phyloP scores from a whole-genome alignment of 2,113 vertebrate genomes.

The Herpetotheres cachinnans region DNA sequence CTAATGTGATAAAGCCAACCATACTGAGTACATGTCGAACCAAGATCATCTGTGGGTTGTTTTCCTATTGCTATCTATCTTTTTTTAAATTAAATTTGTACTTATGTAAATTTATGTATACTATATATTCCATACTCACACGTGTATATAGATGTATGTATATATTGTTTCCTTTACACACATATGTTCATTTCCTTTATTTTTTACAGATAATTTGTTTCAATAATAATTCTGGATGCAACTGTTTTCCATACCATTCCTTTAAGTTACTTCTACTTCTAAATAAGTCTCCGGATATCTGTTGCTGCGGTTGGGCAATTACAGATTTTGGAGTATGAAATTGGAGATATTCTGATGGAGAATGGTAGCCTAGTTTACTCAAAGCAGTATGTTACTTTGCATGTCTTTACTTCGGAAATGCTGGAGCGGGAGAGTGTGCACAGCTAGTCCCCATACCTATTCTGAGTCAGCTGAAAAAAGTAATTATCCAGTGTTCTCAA shows the following conservation, averaged over 20 bases:
- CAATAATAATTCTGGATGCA: not conserved
- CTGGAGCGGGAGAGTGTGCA: not conserved
- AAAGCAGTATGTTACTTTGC: not conserved
- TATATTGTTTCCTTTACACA: not conserved
- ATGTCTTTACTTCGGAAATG: not conserved
- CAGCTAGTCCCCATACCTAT: not conserved
- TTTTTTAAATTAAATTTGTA: not conserved
- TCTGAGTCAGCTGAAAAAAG: not conserved
- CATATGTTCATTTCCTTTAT: not conserved
- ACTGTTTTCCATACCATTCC: not conserved
- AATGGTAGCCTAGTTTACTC: not conserved
- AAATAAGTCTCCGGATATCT: not conserved
- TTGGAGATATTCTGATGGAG: not conserved
- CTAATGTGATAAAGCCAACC: not conserved
- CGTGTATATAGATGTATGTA: not conserved
- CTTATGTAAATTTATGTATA: not conserved
- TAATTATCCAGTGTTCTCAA: not conserved
- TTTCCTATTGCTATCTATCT: not conserved
- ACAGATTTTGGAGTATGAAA: not conserved
- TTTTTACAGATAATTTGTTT: not conserved
- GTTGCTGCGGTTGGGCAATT: not conserved
- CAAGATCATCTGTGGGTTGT: not conserved
- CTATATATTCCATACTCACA: rapidly evolving
- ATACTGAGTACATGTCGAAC: not conserved
- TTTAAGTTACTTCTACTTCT: not conserved